Percentiles rank a stretch among this genome's conserved stretches.
Conservation (phyloP, 2,113 vertebrate genomes). For the Xyrauchen texanus region DNA sequence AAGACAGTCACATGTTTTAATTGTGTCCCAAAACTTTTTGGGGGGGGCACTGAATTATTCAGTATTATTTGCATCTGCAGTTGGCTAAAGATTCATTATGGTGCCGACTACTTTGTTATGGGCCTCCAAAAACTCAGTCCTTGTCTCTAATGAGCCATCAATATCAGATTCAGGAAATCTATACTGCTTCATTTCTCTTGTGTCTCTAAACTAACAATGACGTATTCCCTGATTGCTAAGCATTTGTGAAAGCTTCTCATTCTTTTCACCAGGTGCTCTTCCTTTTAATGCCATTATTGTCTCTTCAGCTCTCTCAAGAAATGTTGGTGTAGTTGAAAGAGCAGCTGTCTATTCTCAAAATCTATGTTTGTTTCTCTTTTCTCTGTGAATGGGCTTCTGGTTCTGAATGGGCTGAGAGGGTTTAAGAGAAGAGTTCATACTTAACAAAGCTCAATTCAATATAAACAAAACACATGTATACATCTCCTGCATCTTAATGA, state of each 20-base stretch:
- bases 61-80: too few relatives aligned
- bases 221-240: too few relatives aligned
- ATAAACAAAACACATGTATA: constrained; percentile 14
- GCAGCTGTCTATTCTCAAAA: constrained; percentile 30
- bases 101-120: neutral
- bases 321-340: constrained; percentile 16
- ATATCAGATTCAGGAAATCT: neutral
- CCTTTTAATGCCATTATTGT: constrained; percentile 26
- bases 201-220: too few relatives aligned
- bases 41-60: too few relatives aligned
- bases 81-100: too few relatives aligned
- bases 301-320: constrained; percentile 6
- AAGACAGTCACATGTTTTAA: too few relatives aligned
- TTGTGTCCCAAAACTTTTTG: too few relatives aligned
- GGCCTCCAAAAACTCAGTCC: neutral
- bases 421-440: neutral
- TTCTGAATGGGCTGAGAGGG: constrained; percentile 2
- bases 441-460: neutral
- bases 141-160: neutral
- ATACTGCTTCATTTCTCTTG: neutral
- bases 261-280: constrained; percentile 4
- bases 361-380: constrained; percentile 18
- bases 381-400: constrained; percentile 1
- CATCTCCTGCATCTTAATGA: constrained; percentile 3
- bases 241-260: too few relatives aligned